These are phyloP conservation scores for Arge pagana DNA, from an alignment of 2,888 invertebrate genomes.

Conservation along the genomic window DNA sequence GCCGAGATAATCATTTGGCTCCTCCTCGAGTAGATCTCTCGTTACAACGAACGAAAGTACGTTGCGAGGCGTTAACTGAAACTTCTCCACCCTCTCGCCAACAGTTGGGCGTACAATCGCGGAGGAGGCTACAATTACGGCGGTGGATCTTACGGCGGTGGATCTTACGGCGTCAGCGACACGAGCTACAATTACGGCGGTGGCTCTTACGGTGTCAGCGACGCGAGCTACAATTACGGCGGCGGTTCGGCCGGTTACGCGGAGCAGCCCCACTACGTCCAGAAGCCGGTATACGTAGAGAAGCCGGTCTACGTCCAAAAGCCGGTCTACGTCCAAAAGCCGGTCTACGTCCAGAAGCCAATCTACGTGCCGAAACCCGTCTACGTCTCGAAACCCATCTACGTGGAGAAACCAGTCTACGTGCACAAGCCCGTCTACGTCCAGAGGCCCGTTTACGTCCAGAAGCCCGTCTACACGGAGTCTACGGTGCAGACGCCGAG, in stretches of 20 bases:
- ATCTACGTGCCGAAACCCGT: conserved; percentile 25
- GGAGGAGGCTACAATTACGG: conserved; percentile 12
- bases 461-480: conserved; percentile 8
- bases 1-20: too few species aligned
- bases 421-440: conserved; percentile 19
- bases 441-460: conserved; percentile 14
- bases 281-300: not conserved
- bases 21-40: too few species aligned
- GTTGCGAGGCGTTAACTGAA: too few species aligned
- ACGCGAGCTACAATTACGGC: too few species aligned
- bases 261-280: not conserved
- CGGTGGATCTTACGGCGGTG: conserved; percentile 22
- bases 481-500: conserved; percentile 12
- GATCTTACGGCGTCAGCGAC: conserved; percentile 20
- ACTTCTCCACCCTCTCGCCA: not conserved
- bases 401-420: conserved; percentile 22
- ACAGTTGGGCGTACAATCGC: not conserved
- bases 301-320: conserved; percentile 21
- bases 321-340: conserved; percentile 26
- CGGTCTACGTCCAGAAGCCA: conserved; percentile 16
- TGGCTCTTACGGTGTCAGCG: conserved; percentile 15
- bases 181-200: too few species aligned
- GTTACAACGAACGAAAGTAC: too few species aligned
- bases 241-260: conserved; percentile 8
- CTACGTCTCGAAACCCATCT: conserved; percentile 22